Conservation (phyloP, 2,888 invertebrate species). For the Azorinus chamasolen region DNA sequence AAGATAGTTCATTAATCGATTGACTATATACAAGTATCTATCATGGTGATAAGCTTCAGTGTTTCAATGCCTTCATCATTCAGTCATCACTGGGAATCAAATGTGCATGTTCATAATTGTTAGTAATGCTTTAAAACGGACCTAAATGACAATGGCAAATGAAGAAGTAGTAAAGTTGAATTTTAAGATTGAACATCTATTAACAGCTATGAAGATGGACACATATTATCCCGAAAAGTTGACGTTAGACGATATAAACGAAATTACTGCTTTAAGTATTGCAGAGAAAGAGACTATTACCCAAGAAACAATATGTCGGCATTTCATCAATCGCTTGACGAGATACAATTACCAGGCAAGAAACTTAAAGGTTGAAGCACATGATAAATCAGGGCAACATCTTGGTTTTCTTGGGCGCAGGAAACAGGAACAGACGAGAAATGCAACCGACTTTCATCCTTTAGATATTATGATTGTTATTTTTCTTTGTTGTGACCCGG, state of each 20-base stretch:
- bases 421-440: neutral
- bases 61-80: too few relatives aligned
- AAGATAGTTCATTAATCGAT: too few relatives aligned
- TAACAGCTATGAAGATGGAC: neutral
- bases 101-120: too few relatives aligned
- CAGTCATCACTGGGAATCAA: too few relatives aligned
- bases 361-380: neutral
- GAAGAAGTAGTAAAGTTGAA: too few relatives aligned
- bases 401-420: neutral
- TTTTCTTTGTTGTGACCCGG: conserved; percentile 23
- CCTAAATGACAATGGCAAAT: too few relatives aligned
- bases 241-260: conserved; percentile 2
- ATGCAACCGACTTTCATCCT: conserved; percentile 13
- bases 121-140: too few relatives aligned
- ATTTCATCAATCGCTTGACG: conserved; percentile 16
- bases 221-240: conserved; percentile 21
- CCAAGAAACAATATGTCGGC: conserved; percentile 9
- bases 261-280: conserved; percentile 11
- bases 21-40: too few relatives aligned
- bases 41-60: too few relatives aligned
- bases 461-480: conserved; percentile 13
- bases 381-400: neutral
- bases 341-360: conserved; percentile 17
- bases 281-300: neutral
- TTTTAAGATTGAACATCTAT: neutral